A percentile compares a stretch with the other conserved stretches of the same genome.
phyloP scores from a whole-genome alignment of 2,113 vertebrate genomes.

The Urocynchramus pylzowi region DNA sequence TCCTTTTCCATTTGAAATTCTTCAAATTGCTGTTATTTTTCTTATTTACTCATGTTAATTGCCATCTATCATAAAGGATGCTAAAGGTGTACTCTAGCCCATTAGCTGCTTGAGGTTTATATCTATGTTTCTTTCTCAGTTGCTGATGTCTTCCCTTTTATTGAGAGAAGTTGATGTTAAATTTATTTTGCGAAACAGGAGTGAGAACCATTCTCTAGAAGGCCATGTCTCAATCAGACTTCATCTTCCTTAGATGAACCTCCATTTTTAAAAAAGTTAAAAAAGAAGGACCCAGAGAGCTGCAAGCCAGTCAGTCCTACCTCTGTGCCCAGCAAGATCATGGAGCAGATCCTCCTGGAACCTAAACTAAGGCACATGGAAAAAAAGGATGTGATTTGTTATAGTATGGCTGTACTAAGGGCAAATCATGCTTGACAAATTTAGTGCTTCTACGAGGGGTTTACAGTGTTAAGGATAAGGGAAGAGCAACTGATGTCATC shows the following conservation, averaged over 20 bases:
- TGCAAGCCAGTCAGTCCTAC: background rate
- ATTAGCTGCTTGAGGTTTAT: background rate
- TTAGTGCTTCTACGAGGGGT: background rate
- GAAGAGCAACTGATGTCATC: background rate
- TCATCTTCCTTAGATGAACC: background rate
- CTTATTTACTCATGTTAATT: background rate
- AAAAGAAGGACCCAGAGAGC: background rate
- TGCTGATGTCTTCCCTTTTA: background rate
- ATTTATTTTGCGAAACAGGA: background rate
- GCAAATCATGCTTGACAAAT: background rate
- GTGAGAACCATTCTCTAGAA: background rate
- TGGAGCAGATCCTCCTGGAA: background rate
- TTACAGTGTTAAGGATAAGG: background rate
- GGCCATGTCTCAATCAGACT: background rate
- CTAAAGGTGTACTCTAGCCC: background rate
- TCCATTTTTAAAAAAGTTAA: background rate
- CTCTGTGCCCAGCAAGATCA: background rate
- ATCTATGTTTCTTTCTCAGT: background rate
- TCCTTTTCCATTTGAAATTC: background rate
- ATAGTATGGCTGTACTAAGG: background rate
- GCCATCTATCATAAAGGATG: background rate
- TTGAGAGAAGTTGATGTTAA: background rate
- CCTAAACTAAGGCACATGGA: background rate
- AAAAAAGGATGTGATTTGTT: background rate
- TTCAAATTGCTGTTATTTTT: background rate